Evolutionary conservation across 2,113 vertebrate genomes (phyloP), one percentile per base, ranked within the genome.

Genomic region (Hymenochirus boettgeri): DNA sequence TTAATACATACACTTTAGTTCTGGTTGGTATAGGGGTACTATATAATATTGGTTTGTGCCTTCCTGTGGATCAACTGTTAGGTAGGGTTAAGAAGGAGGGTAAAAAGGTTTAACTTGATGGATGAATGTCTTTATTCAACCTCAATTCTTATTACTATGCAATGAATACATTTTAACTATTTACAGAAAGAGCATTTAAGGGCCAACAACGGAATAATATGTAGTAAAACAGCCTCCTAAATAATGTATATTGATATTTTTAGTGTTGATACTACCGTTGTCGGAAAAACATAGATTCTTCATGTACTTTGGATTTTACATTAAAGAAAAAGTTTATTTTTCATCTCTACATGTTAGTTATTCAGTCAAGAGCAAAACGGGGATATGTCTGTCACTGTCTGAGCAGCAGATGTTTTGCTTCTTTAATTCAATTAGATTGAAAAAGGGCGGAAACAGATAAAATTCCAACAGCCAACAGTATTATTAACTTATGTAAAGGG

Each of bases 211-310:
- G 46, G 51, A 23, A 6, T 51, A 5, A 29, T 18, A 17, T n/a
- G n/a, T n/a, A n/a, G 42, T 10, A 35, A 17, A 46, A 39, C 46
- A 27, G 45, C 64, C 46, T 67, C 56, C 56, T 33, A 67, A 52
- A 46, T 19, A 17, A 23, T 59, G 56, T 59, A 67, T 67, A 59
- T 67, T 67, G 64, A 67, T 67, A 37, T 48, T 52, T 66, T 24
- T 22, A 59, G 21, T 59, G 64, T 59, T 59, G 64, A 58, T 59
- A n/a, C 33, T 27, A 67, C 12, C 31, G 3, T 22, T 22, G 29
- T 23, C 46, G 27, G 56, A 42, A 52, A 7, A 27, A 27, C n/a
- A 65, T 35, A 22, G 25, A 52, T n/a, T 67, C 58, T 45, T 59
- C 51, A 27, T 24, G 53, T 46, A 52, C 24, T 45, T 39, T 45